These are phyloP conservation scores for Esperia sulphurella DNA, from an alignment of 2,888 invertebrate genomes.

Conservation along the genomic window DNA sequence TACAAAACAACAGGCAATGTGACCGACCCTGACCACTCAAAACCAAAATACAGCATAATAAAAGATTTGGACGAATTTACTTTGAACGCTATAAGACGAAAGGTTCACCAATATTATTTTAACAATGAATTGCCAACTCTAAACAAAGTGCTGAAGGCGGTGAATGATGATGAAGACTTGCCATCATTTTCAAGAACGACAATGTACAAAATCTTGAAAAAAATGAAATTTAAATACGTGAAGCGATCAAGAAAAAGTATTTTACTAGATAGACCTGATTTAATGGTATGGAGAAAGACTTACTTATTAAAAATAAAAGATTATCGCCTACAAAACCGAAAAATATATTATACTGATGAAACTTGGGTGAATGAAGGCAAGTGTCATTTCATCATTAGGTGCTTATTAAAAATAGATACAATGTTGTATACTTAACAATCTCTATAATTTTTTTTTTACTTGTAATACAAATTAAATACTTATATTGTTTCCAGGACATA, in stretches of 20 bases:
- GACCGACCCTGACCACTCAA: no score
- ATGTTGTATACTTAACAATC: no score
- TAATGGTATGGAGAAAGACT: slow-evolving; percentile 13
- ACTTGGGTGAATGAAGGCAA: slow-evolving; percentile 16
- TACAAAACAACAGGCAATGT: no score
- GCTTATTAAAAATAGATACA: no score
- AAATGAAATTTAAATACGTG: background rate
- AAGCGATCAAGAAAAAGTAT: slow-evolving; percentile 1
- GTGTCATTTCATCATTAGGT: slow-evolving; percentile 6
- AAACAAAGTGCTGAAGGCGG: background rate
- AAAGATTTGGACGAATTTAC: background rate
- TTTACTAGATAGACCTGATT: slow-evolving; percentile 13
- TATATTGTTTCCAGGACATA: no score
- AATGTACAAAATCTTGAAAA: no score
- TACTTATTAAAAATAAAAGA: slow-evolving; percentile 12
- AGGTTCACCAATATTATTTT: slow-evolving; percentile 1
- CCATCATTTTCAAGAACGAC: background rate
- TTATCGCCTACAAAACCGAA: slow-evolving; percentile 10
- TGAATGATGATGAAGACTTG: slow-evolving; percentile 1
- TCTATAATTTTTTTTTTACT: no score
- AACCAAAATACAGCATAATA: background rate
- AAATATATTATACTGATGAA: slow-evolving; percentile 17
- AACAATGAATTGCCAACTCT: background rate
- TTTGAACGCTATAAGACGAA: background rate
- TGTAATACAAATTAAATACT: no score